Evolutionary conservation across 2,888 invertebrate species (phyloP).

Genomic region (Pyrrhia umbra): DNA sequence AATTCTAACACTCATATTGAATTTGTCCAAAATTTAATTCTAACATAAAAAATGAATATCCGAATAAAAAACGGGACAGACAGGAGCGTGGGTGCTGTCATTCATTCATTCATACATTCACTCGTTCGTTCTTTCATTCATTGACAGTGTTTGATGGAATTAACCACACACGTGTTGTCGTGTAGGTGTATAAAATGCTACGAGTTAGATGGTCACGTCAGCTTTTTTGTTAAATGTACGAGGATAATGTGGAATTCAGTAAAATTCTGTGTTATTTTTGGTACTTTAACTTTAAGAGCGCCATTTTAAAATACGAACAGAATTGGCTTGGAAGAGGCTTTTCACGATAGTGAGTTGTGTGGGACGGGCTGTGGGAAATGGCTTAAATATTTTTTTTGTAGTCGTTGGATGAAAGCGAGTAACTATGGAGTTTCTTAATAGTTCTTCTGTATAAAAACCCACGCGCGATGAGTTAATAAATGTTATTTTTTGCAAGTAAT

Average conservation of each 20-base stretch:
- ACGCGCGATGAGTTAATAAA: too few species aligned
- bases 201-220: too few species aligned
- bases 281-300: background rate
- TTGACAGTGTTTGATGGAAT: slow-evolving; percentile 8
- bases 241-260: background rate
- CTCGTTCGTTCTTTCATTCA: slow-evolving; percentile 13
- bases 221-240: background rate
- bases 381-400: too few species aligned
- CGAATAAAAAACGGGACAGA: slow-evolving; percentile 2
- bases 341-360: too few species aligned
- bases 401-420: too few species aligned
- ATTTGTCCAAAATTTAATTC: slow-evolving; percentile 8
- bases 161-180: background rate
- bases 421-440: too few species aligned
- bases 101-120: slow-evolving; percentile 10
- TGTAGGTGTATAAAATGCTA: too few species aligned
- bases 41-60: slow-evolving; percentile 8
- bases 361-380: too few species aligned
- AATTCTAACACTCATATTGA: background rate
- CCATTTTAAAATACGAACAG: background rate
- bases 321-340: too few species aligned
- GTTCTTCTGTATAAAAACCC: too few species aligned
- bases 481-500: too few species aligned
- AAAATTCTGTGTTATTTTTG: background rate
- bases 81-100: slow-evolving; percentile 15